phyloP scores from a whole-genome alignment of 2,888 invertebrate species.

The Drosophila borborema region DNA sequence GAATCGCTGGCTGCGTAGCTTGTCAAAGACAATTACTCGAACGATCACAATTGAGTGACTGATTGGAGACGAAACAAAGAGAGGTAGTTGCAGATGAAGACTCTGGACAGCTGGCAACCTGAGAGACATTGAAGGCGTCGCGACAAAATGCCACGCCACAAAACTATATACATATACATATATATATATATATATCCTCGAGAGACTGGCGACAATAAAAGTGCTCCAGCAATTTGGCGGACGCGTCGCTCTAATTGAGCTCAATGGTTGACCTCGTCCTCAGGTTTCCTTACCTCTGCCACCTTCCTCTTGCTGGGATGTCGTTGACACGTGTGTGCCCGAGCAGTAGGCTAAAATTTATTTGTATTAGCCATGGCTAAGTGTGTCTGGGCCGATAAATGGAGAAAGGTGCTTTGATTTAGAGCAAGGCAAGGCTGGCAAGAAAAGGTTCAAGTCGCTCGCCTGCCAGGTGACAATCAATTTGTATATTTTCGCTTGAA shows the following conservation, averaged over 20 bases:
- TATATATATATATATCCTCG: constrained; percentile 22
- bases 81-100: neutral
- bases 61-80: constrained; percentile 22
- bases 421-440: constrained; percentile 31
- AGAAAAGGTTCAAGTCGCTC: constrained; percentile 41
- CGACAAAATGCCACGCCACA: constrained; percentile 78
- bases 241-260: constrained; percentile 76
- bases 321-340: constrained; percentile 36
- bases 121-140: constrained; percentile 68
- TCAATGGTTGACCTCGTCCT: constrained; percentile 26
- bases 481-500: constrained; percentile 80
- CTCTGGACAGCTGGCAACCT: constrained; percentile 35
- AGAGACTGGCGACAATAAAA: constrained; percentile 76
- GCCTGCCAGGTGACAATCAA: constrained; percentile 82
- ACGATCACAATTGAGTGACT: constrained; percentile 56
- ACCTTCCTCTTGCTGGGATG: too few relatives aligned
- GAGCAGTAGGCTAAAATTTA: constrained; percentile 40
- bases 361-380: constrained; percentile 41
- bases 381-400: constrained; percentile 34
- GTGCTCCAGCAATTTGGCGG: constrained; percentile 74
- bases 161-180: constrained; percentile 3
- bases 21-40: constrained; percentile 82
- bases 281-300: neutral
- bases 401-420: constrained; percentile 77
- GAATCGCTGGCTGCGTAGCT: constrained; percentile 61